Evolutionary conservation across 1,140 invertebrate genomes (phyloP), one percentile per base, ranked within the genome.

Genomic region (Lepidurus couesii): DNA sequence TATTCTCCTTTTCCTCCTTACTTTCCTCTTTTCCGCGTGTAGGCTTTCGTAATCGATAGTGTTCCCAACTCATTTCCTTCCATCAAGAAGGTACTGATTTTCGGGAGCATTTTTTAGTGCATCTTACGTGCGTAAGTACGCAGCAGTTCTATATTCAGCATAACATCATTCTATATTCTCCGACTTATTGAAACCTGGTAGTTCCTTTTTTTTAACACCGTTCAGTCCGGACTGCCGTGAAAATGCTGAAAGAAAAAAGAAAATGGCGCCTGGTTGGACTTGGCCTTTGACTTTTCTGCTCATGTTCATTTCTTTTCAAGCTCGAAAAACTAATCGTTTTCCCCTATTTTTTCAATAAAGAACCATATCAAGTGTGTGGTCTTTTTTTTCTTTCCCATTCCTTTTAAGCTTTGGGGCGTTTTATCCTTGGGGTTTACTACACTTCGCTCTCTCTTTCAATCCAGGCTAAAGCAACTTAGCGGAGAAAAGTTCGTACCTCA

Each of bases 21-120:
- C 53, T 16, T n/a, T 65, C 16, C 53, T 7, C 53, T 65, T 65
- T 13, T 13, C 53, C 53, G 8, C 53, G 53, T 65, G 16, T 47
- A 65, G 53, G 21, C 53, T 65, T 65, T 3, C 53, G 53, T 65
- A 65, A 65, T 65, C 53, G 53, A 65, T 65, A 65, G n/a, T 65
- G 53, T 65, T 65, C 53, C n/a, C 53, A 65, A 65, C 53, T 65
- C 53, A 65, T 65, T 65, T 65, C 53, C 53, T 65, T 65, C 53
- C 53, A 65, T 65, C 53, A 65, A 65, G n/a, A 65, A 65, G 53
- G 53, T 21, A 65, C 21, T 21, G 53, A 21, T 65, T 65, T 65
- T 65, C 6, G 16, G 53, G 53, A 65, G 53, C n/a, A 21, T 65
- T 65, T 65, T 65, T 65, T 21, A 34, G 53, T 21, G 53, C 53